Conservation (phyloP, 2,888 invertebrate genomes). For the Miltochrista miniata region DNA sequence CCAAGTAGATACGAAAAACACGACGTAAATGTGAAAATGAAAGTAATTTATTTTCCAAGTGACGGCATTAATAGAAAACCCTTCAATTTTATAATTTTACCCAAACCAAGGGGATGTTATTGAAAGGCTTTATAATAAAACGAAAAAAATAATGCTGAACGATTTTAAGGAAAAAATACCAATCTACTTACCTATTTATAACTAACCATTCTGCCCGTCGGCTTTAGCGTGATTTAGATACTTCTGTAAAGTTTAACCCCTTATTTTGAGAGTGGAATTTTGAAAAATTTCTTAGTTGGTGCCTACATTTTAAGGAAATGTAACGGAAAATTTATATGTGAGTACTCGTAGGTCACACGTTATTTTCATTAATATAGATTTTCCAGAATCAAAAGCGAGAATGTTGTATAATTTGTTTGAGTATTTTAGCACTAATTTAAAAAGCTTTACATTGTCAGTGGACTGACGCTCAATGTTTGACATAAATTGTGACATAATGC, state of each 20-base stretch:
- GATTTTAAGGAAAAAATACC: slow-evolving; percentile 49
- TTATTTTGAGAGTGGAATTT: too few species aligned
- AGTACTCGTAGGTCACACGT: too few species aligned
- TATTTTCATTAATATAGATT: too few species aligned
- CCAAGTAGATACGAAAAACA: slow-evolving; percentile 22
- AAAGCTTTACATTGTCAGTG: too few species aligned
- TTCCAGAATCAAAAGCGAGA: too few species aligned
- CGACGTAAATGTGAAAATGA: slow-evolving; percentile 30
- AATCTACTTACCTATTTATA: slow-evolving; percentile 38
- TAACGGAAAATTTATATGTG: too few species aligned
- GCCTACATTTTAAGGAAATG: too few species aligned
- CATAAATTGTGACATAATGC: too few species aligned
- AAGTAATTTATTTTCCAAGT: slow-evolving; percentile 48
- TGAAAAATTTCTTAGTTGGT: too few species aligned
- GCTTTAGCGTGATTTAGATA: too few species aligned
- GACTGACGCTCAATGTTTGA: too few species aligned
- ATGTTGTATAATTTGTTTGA: not conserved
- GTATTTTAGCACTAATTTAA: not conserved
- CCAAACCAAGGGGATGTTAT: slow-evolving; percentile 60
- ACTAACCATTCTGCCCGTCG: not conserved
- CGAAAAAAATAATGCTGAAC: slow-evolving; percentile 54
- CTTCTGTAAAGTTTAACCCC: too few species aligned
- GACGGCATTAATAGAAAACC: slow-evolving; percentile 50
- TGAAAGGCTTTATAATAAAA: slow-evolving; percentile 61
- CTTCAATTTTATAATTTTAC: slow-evolving; percentile 59